A percentile compares a stretch with the other conserved stretches of the same genome.
These are phyloP conservation scores for Ceratina australensis DNA, from an alignment of 1,140 invertebrate genomes.

Conservation along the genomic window DNA sequence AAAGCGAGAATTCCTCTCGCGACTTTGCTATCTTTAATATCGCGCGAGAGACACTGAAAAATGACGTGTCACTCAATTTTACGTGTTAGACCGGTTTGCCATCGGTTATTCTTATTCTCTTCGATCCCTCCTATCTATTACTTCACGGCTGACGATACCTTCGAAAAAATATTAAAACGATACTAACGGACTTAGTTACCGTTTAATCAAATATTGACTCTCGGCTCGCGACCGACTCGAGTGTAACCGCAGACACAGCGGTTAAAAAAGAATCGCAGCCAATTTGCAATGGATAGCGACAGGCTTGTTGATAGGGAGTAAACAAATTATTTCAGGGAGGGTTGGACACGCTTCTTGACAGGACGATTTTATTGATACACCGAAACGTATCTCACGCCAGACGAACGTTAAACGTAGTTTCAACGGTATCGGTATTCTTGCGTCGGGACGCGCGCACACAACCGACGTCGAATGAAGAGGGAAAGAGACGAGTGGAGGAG, in stretches of 20 bases:
- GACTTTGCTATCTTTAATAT: background rate
- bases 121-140: background rate
- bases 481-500: background rate
- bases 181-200: too few relatives aligned
- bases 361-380: conserved; percentile 19
- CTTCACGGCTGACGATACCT: background rate
- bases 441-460: background rate
- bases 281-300: too few relatives aligned
- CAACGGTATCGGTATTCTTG: background rate
- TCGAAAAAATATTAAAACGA: too few relatives aligned
- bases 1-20: conserved; percentile 6
- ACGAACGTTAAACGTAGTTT: conserved; percentile 37
- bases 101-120: background rate
- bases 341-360: conserved; percentile 1
- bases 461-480: background rate
- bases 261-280: too few relatives aligned
- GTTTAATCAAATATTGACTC: too few relatives aligned
- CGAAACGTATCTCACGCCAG: conserved; percentile 14
- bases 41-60: conserved; percentile 3
- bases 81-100: background rate
- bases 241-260: too few relatives aligned
- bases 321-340: conserved; percentile 11
- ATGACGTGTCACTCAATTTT: conserved; percentile 16
- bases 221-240: too few relatives aligned
- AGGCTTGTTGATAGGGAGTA: too few relatives aligned